These are phyloP conservation scores for Diplosoma virens DNA, from an alignment of 23 tunicate genomes.

Conservation along the genomic window DNA sequence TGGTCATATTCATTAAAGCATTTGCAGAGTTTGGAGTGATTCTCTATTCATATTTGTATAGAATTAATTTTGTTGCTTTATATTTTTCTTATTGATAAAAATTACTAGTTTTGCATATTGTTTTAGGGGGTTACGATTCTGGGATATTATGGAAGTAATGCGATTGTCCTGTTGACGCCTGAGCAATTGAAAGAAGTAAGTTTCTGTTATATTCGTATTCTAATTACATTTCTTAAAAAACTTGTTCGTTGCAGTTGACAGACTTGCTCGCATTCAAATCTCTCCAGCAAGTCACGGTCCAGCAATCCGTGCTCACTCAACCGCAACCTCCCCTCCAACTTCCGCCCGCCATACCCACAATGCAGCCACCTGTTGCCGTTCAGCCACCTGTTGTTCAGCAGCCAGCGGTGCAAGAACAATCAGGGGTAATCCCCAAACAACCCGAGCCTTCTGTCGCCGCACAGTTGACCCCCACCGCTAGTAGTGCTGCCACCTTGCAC, in stretches of 20 bases:
- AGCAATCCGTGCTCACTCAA: not conserved
- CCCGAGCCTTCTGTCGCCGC: not conserved
- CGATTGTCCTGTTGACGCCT: conserved; percentile 64
- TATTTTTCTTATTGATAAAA: too few species aligned
- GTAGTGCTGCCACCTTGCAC: too few species aligned
- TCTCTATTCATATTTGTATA: too few species aligned
- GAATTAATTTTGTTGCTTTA: too few species aligned
- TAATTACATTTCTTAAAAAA: not conserved
- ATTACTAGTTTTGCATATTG: not conserved
- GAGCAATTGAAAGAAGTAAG: conserved; percentile 71
- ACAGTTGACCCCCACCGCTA: not conserved
- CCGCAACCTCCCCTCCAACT: not conserved
- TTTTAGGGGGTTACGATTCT: conserved; percentile 66
- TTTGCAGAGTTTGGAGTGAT: not conserved
- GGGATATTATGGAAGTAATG: conserved; percentile 64
- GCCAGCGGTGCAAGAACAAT: not conserved
- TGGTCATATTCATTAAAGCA: too few species aligned
- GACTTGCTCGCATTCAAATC: conserved; percentile 14
- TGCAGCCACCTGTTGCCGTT: not conserved
- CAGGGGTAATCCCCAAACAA: not conserved
- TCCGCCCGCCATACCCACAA: not conserved
- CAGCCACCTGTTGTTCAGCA: not conserved
- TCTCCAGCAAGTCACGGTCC: not conserved
- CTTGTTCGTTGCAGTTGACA: conserved; percentile 14
- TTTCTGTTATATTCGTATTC: not conserved